These are phyloP conservation scores for Halcyon leucocephala DNA, from an alignment of 2,797 vertebrate genomes.

Conservation along the genomic window DNA sequence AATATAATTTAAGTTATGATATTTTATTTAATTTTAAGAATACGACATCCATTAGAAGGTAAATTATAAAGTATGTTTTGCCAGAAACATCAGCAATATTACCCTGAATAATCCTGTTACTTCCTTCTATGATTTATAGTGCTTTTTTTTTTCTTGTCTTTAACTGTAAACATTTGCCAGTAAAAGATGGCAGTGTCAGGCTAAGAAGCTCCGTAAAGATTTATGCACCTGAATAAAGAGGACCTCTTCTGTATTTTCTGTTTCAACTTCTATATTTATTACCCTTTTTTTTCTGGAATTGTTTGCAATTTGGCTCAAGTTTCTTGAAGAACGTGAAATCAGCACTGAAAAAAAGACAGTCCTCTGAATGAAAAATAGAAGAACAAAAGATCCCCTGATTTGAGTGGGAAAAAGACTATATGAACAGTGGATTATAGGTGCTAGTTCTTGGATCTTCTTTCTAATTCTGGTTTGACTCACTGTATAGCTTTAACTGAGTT, in stretches of 20 bases:
- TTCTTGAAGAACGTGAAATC: not conserved
- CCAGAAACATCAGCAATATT: slow-evolving; percentile 27
- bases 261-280: not conserved
- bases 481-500: not conserved
- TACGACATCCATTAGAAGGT: slow-evolving; percentile 18
- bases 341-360: not conserved
- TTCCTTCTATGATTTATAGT: slow-evolving; percentile 4
- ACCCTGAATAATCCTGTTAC: slow-evolving; percentile 19
- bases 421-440: not conserved
- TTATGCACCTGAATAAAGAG: not conserved
- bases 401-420: not conserved
- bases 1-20: not conserved
- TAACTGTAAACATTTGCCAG: not conserved
- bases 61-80: slow-evolving; percentile 1
- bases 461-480: not conserved
- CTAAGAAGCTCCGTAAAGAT: not conserved
- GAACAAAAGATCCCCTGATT: not conserved
- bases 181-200: not conserved
- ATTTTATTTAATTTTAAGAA: slow-evolving; percentile 42
- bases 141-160: not conserved
- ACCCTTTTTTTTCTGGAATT: not conserved
- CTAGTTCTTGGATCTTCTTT: not conserved
- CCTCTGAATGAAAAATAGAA: not conserved
- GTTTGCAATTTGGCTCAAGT: not conserved
- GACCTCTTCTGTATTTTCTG: not conserved